Percentiles rank a stretch among this genome's conserved stretches.
Conservation (phyloP, 92 coral and sea anemone genomes). For the Anthopleura xanthogrammica region DNA sequence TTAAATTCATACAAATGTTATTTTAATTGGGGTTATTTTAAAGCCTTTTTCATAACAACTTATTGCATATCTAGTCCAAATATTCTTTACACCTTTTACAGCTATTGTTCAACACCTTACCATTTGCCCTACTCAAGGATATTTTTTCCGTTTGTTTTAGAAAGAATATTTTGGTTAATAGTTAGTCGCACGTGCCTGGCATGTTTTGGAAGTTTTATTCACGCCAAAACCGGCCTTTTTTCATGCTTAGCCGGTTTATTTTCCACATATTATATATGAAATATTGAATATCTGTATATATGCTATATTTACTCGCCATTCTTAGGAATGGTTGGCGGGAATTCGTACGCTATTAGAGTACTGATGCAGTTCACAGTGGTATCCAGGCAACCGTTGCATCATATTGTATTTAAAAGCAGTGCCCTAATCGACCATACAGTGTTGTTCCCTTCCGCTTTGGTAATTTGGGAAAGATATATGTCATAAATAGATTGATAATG, state of each 20-base stretch:
- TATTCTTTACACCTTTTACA: no score
- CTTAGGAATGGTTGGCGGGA: background rate
- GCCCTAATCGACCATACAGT: background rate
- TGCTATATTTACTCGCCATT: slow-evolving; percentile 1
- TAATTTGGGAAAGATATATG: background rate
- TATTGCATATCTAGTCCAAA: no score
- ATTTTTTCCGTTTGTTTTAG: no score
- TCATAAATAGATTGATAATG: background rate
- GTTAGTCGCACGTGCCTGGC: no score
- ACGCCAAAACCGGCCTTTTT: no score
- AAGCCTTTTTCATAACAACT: background rate
- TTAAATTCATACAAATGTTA: background rate
- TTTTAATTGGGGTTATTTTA: background rate
- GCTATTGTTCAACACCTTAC: no score
- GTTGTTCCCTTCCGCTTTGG: slow-evolving; percentile 3
- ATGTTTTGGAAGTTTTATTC: no score
- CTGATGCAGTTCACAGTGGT: background rate
- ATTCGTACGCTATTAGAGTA: background rate
- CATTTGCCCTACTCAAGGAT: no score
- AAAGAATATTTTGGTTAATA: no score
- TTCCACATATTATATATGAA: no score
- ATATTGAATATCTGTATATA: no score
- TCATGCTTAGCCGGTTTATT: no score
- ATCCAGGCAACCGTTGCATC: slow-evolving; percentile 3
- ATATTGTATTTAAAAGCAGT: background rate